Percentiles rank a stretch among this genome's conserved stretches.
These are phyloP conservation scores for Sorex fumeus DNA, from an alignment of 2,113 vertebrate genomes.

Conservation along the genomic window DNA sequence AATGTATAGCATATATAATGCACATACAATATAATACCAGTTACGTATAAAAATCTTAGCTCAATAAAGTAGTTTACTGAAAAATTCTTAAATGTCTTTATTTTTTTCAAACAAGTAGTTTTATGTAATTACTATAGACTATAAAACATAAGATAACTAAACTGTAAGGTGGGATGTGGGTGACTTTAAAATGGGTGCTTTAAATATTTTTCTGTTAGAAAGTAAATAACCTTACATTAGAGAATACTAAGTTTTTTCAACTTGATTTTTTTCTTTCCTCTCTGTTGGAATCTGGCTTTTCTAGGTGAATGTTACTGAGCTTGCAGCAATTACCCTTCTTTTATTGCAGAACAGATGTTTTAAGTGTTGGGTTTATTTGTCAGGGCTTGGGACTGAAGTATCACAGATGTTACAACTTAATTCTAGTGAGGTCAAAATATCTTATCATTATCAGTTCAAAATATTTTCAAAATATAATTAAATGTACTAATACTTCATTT, in stretches of 20 bases:
- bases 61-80: neutral
- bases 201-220: too few species aligned
- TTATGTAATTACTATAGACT: too few species aligned
- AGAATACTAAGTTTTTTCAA: neutral
- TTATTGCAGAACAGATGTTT: conserved; percentile 67
- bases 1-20: neutral
- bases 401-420: conserved; percentile 72
- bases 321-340: conserved; percentile 8
- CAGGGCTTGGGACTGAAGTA: conserved; percentile 53
- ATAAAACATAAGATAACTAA: too few species aligned
- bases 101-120: neutral
- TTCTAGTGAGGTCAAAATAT: conserved; percentile 65
- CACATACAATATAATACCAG: neutral
- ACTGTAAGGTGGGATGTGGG: too few species aligned
- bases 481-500: neutral
- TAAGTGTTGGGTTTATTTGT: conserved; percentile 53
- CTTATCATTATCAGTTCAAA: conserved; percentile 42
- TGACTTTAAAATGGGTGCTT: too few species aligned
- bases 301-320: neutral
- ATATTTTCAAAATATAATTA: conserved; percentile 51
- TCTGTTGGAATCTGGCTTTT: conserved; percentile 45
- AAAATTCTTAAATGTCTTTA: conserved; percentile 45
- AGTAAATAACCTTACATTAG: neutral
- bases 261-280: neutral
- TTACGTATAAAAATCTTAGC: neutral